Percentiles rank a stretch among this genome's conserved stretches.
phyloP scores from a whole-genome alignment of 2,113 vertebrate species.

The Artemisiospiza belli region DNA sequence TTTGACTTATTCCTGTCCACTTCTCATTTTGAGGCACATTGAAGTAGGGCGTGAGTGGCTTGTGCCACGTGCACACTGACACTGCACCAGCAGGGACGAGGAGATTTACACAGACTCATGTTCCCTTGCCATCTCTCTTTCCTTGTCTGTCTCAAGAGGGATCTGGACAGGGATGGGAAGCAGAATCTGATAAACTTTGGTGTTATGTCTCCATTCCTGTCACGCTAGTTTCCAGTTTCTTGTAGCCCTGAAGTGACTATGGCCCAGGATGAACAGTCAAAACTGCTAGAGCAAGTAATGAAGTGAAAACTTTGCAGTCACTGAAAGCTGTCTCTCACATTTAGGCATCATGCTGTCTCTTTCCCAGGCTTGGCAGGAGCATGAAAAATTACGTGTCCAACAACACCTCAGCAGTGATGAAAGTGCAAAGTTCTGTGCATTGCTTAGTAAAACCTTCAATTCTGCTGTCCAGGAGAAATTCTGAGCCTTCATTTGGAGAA shows the following conservation, averaged over 20 bases:
- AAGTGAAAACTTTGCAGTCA: background rate
- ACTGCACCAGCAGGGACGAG: rapidly evolving
- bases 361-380: background rate
- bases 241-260: background rate
- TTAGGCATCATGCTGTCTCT: background rate
- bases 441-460: background rate
- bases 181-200: background rate
- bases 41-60: background rate
- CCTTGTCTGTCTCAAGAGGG: background rate
- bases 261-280: background rate
- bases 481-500: background rate
- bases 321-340: background rate
- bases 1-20: background rate
- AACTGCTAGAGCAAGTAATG: background rate
- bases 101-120: background rate
- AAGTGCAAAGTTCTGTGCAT: background rate
- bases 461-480: background rate
- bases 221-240: background rate
- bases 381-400: background rate
- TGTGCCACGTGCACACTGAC: background rate
- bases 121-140: background rate
- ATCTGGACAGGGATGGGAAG: background rate
- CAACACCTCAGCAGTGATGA: background rate
- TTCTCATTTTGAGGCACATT: background rate
- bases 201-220: background rate